Conservation (phyloP, 2,888 invertebrate species). For the Andrena marginata region DNA sequence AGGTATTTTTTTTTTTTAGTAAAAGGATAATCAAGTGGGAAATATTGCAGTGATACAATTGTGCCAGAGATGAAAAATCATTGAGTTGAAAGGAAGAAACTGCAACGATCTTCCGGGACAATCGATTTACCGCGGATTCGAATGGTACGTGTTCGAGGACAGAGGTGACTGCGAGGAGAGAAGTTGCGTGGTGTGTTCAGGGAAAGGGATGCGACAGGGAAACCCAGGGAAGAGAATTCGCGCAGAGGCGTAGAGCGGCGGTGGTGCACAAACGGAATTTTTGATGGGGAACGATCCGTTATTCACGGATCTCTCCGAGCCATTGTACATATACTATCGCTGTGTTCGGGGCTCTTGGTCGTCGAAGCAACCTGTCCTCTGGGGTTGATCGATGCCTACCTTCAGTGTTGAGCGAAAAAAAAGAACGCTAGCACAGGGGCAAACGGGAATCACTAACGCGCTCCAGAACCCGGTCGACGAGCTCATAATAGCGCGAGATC, state of each 20-base stretch:
- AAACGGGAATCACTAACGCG: slow-evolving; percentile 21
- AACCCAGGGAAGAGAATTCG: slow-evolving; percentile 24
- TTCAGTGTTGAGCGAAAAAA: slow-evolving; percentile 35
- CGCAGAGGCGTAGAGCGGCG: slow-evolving; percentile 14
- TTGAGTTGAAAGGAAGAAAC: neutral
- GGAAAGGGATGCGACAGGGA: neutral
- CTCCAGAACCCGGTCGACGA: slow-evolving; percentile 17
- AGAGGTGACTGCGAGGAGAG: neutral
- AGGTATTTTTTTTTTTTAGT: too few species aligned
- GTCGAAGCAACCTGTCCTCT: slow-evolving; percentile 65
- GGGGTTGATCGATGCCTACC: slow-evolving; percentile 68
- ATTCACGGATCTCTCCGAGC: slow-evolving; percentile 76
- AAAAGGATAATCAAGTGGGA: too few species aligned
- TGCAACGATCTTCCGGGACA: neutral
- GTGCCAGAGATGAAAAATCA: neutral
- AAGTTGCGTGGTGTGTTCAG: neutral
- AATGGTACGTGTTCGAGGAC: neutral
- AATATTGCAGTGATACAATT: neutral
- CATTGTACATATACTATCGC: slow-evolving; percentile 74
- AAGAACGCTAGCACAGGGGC: neutral
- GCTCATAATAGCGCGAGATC: slow-evolving; percentile 43
- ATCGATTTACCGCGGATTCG: slow-evolving; percentile 7
- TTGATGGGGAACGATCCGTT: slow-evolving; percentile 77
- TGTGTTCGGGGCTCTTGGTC: slow-evolving; percentile 54
- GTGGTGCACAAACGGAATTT: slow-evolving; percentile 79